Base-by-base conservation (phyloP, 2,888 invertebrate species). In the Plutella xylostella region DNA sequence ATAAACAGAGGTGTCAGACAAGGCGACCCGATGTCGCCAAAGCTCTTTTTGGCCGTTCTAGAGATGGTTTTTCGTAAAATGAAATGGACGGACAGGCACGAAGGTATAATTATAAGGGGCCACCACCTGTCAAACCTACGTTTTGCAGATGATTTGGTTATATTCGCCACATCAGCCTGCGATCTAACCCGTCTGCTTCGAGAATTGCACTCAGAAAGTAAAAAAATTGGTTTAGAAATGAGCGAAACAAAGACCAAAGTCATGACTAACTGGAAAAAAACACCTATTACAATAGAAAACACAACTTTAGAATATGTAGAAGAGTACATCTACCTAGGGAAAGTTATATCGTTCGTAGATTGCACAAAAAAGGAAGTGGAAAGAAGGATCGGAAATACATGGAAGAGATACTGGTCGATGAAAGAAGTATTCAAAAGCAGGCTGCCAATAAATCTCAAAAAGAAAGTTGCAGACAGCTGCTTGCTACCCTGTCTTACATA, bases 41-140 rank as follows among this genome's bases (percentile, higher is more conserved):
- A 46, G 20, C 30, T 48, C 1, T 46, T 49, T 30, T 43, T 45
- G 21, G 49, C 46, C 28, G 42, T 46, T 2, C 35, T 46, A 20
- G 46, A 43, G 19, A 35, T 21, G 4, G 19, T 48, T n/a, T 18
- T 48, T 17, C 14, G 19, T 18, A 30, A 31, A 2, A 40, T 46
- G 2, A 21, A 45, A 14, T 48, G 48, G 42, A 44, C 14, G n/a
- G n/a, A n/a, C n/a, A n/a, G n/a, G n/a, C 15, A 42, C 15, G 17
- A 17, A 4, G 42, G 31, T 6, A 30, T 42, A 11, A 12, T 4
- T n/a, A 18, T 42, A 14, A 5, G 14, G 6, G 18, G 19, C 11
- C 5, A 42, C 14, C 11, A 30, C 19, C 11, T 42, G 14, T 30
- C 4, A 4, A 17, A 42, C 30, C 5, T 42, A 19, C 9, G 30